Evolutionary conservation across 2,797 vertebrate genomes (phyloP).

Genomic region (Sebastes minor): DNA sequence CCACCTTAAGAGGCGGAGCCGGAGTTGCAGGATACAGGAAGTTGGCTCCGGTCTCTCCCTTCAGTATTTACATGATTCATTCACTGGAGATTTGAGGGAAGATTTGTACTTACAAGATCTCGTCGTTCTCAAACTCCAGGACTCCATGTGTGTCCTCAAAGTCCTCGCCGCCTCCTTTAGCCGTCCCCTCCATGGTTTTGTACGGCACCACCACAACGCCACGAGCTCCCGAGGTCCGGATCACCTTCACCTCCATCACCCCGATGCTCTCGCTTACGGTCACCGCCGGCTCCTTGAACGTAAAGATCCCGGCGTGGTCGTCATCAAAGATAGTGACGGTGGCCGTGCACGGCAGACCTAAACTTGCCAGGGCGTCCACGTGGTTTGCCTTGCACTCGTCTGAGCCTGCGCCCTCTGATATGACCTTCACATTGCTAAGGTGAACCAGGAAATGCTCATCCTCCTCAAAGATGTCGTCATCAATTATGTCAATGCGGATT

Average conservation of each 20-base stretch:
- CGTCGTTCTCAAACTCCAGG: slow-evolving; percentile 95
- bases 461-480: slow-evolving; percentile 97
- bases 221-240: slow-evolving; percentile 90
- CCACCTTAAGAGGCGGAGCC: too few relatives aligned
- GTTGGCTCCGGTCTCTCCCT: too few relatives aligned
- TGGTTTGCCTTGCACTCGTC: slow-evolving; percentile 74
- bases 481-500: slow-evolving; percentile 90
- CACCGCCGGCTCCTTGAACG: slow-evolving; percentile 87
- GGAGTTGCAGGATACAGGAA: too few relatives aligned
- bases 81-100: neutral
- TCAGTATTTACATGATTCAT: neutral
- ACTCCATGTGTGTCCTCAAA: slow-evolving; percentile 95
- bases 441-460: slow-evolving; percentile 96
- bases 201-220: slow-evolving; percentile 93
- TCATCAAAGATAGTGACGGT: slow-evolving; percentile 95
- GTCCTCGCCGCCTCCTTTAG: slow-evolving; percentile 94
- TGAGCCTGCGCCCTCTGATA: slow-evolving; percentile 64
- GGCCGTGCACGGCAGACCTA: slow-evolving; percentile 88
- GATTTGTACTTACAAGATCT: slow-evolving; percentile 92
- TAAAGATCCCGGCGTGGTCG: slow-evolving; percentile 95
- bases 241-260: slow-evolving; percentile 93
- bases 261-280: slow-evolving; percentile 94
- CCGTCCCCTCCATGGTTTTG: slow-evolving; percentile 91
- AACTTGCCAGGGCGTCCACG: slow-evolving; percentile 75
- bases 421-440: slow-evolving; percentile 87